phyloP scores from a whole-genome alignment of 2,888 invertebrate genomes.

The Trissoscelio sp. region DNA sequence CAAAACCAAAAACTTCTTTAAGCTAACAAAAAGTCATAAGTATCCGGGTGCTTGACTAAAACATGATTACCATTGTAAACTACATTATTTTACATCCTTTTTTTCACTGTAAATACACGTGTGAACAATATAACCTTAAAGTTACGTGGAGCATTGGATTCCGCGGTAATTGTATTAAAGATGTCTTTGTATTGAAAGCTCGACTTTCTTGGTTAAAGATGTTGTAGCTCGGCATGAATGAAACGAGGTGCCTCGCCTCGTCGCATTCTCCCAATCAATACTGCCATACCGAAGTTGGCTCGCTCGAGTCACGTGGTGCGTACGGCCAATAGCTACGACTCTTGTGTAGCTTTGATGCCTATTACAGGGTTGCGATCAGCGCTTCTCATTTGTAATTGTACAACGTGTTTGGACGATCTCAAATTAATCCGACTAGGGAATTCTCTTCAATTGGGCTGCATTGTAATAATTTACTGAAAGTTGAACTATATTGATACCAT shows the following conservation, averaged over 20 bases:
- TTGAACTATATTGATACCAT: not conserved
- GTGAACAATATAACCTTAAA: slow-evolving; percentile 12
- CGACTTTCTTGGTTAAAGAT: slow-evolving; percentile 57
- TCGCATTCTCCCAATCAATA: slow-evolving; percentile 70
- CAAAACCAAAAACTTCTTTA: too few species aligned
- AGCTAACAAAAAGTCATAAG: not conserved
- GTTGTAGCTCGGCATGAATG: slow-evolving; percentile 61
- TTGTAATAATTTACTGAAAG: not conserved
- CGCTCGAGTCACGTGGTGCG: slow-evolving; percentile 69
- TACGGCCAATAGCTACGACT: slow-evolving; percentile 66
- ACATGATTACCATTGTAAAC: not conserved
- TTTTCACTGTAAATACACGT: slow-evolving; percentile 7
- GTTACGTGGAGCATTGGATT: slow-evolving; percentile 37
- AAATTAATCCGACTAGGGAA: slow-evolving; percentile 20
- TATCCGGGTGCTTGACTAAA: not conserved
- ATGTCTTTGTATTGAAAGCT: slow-evolving; percentile 38
- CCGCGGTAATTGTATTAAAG: slow-evolving; percentile 37
- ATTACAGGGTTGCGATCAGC: slow-evolving; percentile 54
- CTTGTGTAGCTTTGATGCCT: slow-evolving; percentile 61
- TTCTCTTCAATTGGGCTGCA: not conserved
- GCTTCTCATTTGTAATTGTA: slow-evolving; percentile 58
- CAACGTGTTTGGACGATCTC: slow-evolving; percentile 50
- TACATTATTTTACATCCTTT: not conserved
- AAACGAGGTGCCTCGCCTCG: slow-evolving; percentile 67
- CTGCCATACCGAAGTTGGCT: slow-evolving; percentile 68